Evolutionary conservation across 2,888 invertebrate genomes (phyloP), one percentile per base, ranked within the genome.

Genomic region (Patella caerulea): DNA sequence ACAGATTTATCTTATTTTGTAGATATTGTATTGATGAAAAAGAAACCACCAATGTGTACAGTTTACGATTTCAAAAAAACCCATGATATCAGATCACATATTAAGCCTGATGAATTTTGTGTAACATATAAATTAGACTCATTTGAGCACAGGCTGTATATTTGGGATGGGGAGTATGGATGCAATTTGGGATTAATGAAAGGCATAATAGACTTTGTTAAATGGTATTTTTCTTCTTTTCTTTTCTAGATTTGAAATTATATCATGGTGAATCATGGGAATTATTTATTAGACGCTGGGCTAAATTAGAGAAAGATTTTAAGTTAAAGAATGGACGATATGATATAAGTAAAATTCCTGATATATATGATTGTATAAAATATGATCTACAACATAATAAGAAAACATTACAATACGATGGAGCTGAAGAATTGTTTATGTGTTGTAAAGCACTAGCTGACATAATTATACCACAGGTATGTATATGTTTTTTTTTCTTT

Each of bases 191-290:
- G 45, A 7, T 45, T 45, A 45, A 45, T 9, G 45, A 45, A 9
- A 9, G 45, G 45, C 45, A 9, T 45, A 9, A 45, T 45, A 45
- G 24, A 24, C 24, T 24, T 24, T 24, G 45, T 45, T 45, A 45
- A 45, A 45, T 45, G 9, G 45, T 0, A 45, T 9, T 45, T 11
- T 11, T n/a, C 5, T 9, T 59, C 9, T 24, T 74, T 74, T 29
- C 56, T 24, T n/a, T 75, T 83, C 74, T 90, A 95, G 98, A 98
- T 90, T 95, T 97, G 4, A 95, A 96, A 79, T 93, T 99, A 11
- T 99, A 99, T 92, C 98, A 99, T 90, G 98, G 98, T 5, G 99
- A 99, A 93, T 98, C 98, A 0, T 99, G 99, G 99, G 99, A 99
- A 90, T 93, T 99, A 82, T 97, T 99, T 96, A 97, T 97, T 9